Evolutionary conservation across 2,113 vertebrate genomes (phyloP).

Genomic region (Lethenteron camtschaticum): DNA sequence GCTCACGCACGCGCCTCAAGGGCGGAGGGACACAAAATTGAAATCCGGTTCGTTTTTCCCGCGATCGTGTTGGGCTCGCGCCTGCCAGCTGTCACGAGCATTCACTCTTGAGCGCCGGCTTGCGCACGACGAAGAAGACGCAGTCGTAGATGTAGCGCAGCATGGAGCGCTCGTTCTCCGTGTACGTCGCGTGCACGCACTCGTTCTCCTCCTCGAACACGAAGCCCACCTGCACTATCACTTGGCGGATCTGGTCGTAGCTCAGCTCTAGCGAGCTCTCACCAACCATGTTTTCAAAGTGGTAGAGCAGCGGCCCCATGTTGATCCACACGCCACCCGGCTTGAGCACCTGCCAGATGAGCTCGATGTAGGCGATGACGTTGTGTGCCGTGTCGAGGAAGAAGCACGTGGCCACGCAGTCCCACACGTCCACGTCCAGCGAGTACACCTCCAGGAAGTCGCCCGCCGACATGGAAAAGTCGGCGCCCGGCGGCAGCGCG

Average conservation of each 20-base stretch:
- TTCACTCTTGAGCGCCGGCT: constrained; percentile 24
- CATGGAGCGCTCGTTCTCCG: constrained; percentile 89
- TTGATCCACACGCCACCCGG: constrained; percentile 97
- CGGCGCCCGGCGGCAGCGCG: constrained; percentile 49
- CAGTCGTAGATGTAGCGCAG: constrained; percentile 88
- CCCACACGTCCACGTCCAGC: constrained; percentile 58
- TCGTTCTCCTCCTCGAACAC: constrained; percentile 51
- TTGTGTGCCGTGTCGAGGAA: constrained; percentile 98
- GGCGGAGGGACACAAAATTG: too few relatives aligned
- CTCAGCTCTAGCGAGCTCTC: constrained; percentile 91
- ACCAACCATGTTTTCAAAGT: constrained; percentile 93
- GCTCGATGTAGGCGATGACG: constrained; percentile 86
- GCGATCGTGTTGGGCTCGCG: too few relatives aligned
- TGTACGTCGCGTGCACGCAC: constrained; percentile 72
- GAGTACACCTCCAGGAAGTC: constrained; percentile 92
- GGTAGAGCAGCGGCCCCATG: constrained; percentile 79
- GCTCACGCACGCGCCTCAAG: too few relatives aligned
- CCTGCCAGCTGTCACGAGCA: too few relatives aligned
- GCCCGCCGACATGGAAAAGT: constrained; percentile 96
- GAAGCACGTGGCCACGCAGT: constrained; percentile 92
- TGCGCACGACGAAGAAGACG: constrained; percentile 75
- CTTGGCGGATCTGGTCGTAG: constrained; percentile 73
- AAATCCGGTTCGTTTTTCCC: too few relatives aligned
- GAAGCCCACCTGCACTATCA: constrained; percentile 69
- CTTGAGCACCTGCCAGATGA: constrained; percentile 96